Evolutionary conservation across 2,113 vertebrate species (phyloP).

Genomic region (Dicerorhinus sumatrensis): DNA sequence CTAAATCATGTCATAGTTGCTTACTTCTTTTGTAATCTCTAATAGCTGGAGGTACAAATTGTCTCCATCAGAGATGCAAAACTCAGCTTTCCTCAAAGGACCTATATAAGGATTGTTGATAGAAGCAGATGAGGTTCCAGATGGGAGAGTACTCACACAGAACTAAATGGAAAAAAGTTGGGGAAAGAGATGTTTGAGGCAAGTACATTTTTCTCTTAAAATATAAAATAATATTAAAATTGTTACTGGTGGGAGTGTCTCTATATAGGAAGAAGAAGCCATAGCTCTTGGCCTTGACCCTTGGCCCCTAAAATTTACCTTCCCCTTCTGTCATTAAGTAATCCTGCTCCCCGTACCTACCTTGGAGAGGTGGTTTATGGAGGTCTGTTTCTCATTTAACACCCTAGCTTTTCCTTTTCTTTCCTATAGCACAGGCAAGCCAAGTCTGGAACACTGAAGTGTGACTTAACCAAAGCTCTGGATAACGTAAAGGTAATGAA

Average conservation of each 20-base stretch:
- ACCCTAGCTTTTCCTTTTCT: neutral
- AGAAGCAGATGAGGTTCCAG: neutral
- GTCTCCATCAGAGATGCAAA: neutral
- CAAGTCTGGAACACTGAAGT: neutral
- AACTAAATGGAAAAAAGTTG: neutral
- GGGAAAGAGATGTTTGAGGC: neutral
- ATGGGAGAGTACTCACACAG: neutral
- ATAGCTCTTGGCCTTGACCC: neutral
- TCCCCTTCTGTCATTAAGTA: neutral
- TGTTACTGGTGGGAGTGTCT: neutral
- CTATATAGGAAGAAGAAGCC: neutral
- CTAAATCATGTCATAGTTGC: neutral
- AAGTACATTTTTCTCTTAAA: neutral
- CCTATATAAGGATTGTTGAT: neutral
- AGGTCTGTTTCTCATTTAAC: neutral
- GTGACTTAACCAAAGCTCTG: too few species aligned
- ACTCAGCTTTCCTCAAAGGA: neutral
- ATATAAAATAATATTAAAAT: neutral
- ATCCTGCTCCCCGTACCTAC: neutral
- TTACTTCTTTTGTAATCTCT: neutral
- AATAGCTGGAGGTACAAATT: neutral
- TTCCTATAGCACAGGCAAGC: neutral
- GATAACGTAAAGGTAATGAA: neutral
- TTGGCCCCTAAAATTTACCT: neutral
- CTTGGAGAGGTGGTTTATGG: neutral